A percentile compares a stretch with the other conserved stretches of the same genome.
phyloP scores from a whole-genome alignment of 2,797 vertebrate genomes.

The Sebastes oblongus region DNA sequence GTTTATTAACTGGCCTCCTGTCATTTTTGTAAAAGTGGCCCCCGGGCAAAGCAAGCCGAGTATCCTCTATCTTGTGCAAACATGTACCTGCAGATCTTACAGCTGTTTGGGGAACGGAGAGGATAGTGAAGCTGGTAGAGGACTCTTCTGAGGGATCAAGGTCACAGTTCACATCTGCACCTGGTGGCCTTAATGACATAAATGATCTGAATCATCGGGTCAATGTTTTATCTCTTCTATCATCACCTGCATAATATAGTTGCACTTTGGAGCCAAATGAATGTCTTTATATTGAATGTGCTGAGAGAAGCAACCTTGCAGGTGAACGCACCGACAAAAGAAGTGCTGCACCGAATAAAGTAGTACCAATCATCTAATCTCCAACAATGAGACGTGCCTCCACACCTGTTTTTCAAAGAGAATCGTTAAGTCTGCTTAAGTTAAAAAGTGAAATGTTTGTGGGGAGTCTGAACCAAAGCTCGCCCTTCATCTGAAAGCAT shows the following conservation, averaged over 20 bases:
- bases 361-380: conserved; percentile 14
- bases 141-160: conserved; percentile 21
- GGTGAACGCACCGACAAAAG: conserved; percentile 30
- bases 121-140: neutral
- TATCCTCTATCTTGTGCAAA: neutral
- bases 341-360: conserved; percentile 8
- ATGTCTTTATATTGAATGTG: conserved; percentile 44
- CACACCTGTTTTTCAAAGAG: conserved; percentile 34
- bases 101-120: neutral
- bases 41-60: neutral
- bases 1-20: neutral
- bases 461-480: neutral
- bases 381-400: neutral
- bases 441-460: conserved; percentile 15
- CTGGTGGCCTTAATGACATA: conserved; percentile 56
- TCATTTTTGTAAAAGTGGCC: neutral
- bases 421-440: neutral
- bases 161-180: conserved; percentile 60
- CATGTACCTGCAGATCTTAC: neutral
- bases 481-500: conserved; percentile 33
- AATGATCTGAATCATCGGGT: conserved; percentile 53
- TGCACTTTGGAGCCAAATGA: conserved; percentile 23
- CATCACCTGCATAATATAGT: conserved; percentile 56
- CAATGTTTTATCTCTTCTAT: conserved; percentile 58
- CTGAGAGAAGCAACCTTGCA: conserved; percentile 50